Conservation (phyloP, 2,797 vertebrate genomes). For the Buceros bicornis region DNA sequence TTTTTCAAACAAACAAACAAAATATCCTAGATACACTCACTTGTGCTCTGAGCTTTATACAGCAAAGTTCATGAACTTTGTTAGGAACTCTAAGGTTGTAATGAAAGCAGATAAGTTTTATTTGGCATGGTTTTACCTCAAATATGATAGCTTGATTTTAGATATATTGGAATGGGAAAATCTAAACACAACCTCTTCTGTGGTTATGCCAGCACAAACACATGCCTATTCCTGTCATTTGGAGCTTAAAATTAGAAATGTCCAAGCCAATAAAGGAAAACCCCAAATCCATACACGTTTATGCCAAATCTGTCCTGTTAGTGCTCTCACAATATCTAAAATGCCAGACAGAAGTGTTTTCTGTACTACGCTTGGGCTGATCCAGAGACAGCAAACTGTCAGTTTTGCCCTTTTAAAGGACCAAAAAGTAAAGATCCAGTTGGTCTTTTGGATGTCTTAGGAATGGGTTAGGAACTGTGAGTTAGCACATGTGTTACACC, state of each 20-base stretch:
- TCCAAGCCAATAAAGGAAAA: background rate
- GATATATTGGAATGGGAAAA: constrained; percentile 17
- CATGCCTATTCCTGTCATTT: background rate
- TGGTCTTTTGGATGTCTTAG: background rate
- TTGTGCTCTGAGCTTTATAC: background rate
- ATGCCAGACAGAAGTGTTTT: background rate
- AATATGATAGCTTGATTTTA: background rate
- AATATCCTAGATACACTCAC: background rate
- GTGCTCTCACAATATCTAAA: background rate
- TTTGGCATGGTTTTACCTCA: background rate
- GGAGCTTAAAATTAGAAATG: constrained; percentile 12
- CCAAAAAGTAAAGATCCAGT: background rate
- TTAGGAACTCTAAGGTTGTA: background rate
- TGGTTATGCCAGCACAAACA: constrained; percentile 38
- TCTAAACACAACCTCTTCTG: background rate
- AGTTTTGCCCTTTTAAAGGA: background rate
- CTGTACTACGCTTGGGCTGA: background rate
- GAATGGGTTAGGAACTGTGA: background rate
- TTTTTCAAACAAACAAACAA: constrained; percentile 21
- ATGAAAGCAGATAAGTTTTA: background rate
- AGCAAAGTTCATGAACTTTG: background rate
- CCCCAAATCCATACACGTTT: background rate
- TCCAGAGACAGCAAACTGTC: background rate
- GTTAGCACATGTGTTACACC: background rate
- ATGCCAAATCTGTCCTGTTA: background rate